Conservation (phyloP, 2,888 invertebrate species). For the Tinea semifulvella region DNA sequence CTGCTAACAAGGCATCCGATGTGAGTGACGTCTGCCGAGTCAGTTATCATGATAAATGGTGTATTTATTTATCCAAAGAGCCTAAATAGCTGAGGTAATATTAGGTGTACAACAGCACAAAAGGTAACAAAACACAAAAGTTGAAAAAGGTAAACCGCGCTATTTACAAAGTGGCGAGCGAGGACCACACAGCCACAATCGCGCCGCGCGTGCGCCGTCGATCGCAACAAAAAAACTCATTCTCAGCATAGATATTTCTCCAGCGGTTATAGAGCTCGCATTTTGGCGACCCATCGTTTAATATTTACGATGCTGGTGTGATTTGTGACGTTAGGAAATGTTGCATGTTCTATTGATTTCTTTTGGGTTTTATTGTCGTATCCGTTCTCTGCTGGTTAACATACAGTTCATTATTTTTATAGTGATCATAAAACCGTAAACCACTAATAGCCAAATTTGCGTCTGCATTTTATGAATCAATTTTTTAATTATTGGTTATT, state of each 20-base stretch:
- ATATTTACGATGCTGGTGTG: conserved; percentile 45
- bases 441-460: background rate
- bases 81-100: conserved; percentile 68
- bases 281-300: conserved; percentile 54
- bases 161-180: conserved; percentile 68
- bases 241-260: conserved; percentile 58
- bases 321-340: conserved; percentile 65
- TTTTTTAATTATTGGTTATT: background rate
- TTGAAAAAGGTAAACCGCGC: conserved; percentile 68
- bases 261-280: conserved; percentile 37
- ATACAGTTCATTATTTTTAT: conserved; percentile 10
- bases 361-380: conserved; percentile 25
- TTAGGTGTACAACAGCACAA: conserved; percentile 67
- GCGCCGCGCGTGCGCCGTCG: conserved; percentile 62
- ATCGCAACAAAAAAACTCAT: conserved; percentile 52
- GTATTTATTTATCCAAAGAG: conserved; percentile 66
- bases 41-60: conserved; percentile 66
- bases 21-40: conserved; percentile 48
- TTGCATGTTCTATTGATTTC: conserved; percentile 50
- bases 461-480: background rate
- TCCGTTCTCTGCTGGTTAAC: conserved; percentile 7
- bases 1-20: conserved; percentile 10
- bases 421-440: conserved; percentile 2
- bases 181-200: conserved; percentile 66
- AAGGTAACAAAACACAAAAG: conserved; percentile 68